Evolutionary conservation across 2,888 invertebrate species (phyloP), one percentile per base, ranked within the genome.

Genomic region (Eupithecia subumbrata): DNA sequence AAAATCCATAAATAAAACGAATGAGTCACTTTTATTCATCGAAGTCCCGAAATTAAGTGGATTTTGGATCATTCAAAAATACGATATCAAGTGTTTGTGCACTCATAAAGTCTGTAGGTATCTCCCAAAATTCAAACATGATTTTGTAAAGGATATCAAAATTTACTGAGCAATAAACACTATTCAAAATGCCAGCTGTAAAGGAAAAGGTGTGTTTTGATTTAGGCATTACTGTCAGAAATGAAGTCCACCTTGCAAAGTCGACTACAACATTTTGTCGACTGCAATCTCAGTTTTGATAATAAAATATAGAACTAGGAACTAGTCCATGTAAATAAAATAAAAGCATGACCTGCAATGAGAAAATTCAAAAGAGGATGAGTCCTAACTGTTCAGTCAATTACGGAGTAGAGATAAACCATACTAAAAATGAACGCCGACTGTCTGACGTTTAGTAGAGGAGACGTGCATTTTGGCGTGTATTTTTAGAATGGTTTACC

Each of bases 21-120:
- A 79, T 78, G 81, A 81, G 77, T 80, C 79, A 79, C 73, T 78
- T 79, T 80, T 81, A 79, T 80, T 78, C 72, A 73, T 66, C 67
- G 64, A 77, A 75, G 69, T 73, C 45, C 52, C 48, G 71, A 68
- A 69, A 76, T 80, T 78, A 71, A 78, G 75, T 80, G 75, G 56
- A 76, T 74, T 75, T 73, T 43, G 74, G 75, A 72, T 64, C 30
- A 75, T 77, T 69, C 48, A 73, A 72, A 71, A 74, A 77, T 72
- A 67, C 60, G 67, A 77, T 71, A 70, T 66, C 71, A 74, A 80
- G 78, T 74, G 60, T 37, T 60, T 74, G 66, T 67, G 69, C 14
- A 74, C 74, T 72, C 74, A 71, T 75, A 77, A 77, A 77, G 70
- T 70, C 40, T 63, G 40, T 67, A 67, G 67, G 69, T 60, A 71